Percentiles rank a stretch among this genome's conserved stretches.
phyloP scores from a whole-genome alignment of 1,140 invertebrate genomes.

The Ganaspis sp. region DNA sequence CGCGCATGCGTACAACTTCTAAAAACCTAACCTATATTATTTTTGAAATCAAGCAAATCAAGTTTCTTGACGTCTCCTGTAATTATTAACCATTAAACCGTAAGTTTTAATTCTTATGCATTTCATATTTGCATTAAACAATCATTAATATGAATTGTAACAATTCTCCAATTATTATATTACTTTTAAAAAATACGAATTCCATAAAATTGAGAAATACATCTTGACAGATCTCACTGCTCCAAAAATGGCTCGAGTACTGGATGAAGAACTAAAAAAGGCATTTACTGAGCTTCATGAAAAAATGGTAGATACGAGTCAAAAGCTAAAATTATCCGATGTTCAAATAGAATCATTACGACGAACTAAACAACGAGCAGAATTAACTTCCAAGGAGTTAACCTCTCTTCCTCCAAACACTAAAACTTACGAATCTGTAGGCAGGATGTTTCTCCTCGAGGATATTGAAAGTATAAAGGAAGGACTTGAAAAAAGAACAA shows the following conservation, averaged over 20 bases:
- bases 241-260: conserved; percentile 64
- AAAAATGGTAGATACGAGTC: conserved; percentile 88
- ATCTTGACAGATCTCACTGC: conserved; percentile 9
- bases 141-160: too few species aligned
- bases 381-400: conserved; percentile 82
- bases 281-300: conserved; percentile 89
- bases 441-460: conserved; percentile 89
- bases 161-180: too few species aligned
- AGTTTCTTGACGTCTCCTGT: too few species aligned
- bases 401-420: conserved; percentile 78
- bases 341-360: conserved; percentile 86
- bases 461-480: conserved; percentile 79
- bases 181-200: too few species aligned
- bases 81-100: too few species aligned
- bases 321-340: conserved; percentile 88
- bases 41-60: too few species aligned
- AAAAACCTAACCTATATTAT: too few species aligned
- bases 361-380: conserved; percentile 82
- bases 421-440: conserved; percentile 87
- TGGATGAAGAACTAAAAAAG: conserved; percentile 80
- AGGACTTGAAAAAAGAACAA: conserved; percentile 80
- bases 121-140: too few species aligned
- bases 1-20: too few species aligned
- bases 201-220: neutral
- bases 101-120: too few species aligned